These are phyloP conservation scores for Ginglymostoma cirratum DNA, from an alignment of 2,113 vertebrate genomes.

Conservation along the genomic window DNA sequence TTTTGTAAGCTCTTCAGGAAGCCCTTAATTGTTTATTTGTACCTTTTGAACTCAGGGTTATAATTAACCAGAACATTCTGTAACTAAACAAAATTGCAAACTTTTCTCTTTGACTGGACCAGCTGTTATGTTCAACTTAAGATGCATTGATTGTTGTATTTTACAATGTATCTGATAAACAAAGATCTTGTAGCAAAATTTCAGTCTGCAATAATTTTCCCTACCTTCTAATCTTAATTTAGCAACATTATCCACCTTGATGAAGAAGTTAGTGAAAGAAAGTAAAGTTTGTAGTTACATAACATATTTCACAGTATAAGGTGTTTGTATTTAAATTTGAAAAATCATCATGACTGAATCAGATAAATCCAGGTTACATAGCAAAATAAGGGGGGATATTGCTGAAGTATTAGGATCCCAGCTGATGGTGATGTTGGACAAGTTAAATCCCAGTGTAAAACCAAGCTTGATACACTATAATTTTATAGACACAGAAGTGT, in stretches of 20 bases:
- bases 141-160: background rate
- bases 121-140: conserved; percentile 7
- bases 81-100: conserved; percentile 27
- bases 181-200: background rate
- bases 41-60: background rate
- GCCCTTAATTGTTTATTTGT: conserved; percentile 1
- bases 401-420: too few species aligned
- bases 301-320: background rate
- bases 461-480: too few species aligned
- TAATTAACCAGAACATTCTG: conserved; percentile 21
- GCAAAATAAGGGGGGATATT: too few species aligned
- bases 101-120: background rate
- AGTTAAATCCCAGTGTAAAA: too few species aligned
- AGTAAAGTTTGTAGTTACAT: background rate
- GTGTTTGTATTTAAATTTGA: too few species aligned
- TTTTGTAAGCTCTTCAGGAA: conserved; percentile 1
- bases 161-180: background rate
- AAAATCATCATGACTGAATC: too few species aligned
- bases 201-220: background rate
- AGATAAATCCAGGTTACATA: too few species aligned
- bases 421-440: too few species aligned
- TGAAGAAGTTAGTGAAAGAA: background rate
- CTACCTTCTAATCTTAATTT: background rate
- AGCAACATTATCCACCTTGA: background rate
- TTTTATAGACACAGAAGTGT: too few species aligned